phyloP scores from a whole-genome alignment of 2,797 vertebrate species.

The Chromobotia macracanthus region DNA sequence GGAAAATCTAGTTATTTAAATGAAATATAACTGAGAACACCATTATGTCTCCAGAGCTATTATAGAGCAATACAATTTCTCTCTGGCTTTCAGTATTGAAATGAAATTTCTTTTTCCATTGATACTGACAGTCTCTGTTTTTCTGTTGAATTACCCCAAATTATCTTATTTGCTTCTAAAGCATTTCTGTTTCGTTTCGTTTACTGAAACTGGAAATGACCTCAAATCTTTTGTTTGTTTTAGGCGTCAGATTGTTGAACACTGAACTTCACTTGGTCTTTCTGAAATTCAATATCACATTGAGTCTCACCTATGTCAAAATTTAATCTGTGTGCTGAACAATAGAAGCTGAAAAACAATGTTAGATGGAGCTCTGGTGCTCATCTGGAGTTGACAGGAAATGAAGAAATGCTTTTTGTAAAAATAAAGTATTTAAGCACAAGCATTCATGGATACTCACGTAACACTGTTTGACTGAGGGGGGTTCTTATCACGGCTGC shows the following conservation, averaged over 20 bases:
- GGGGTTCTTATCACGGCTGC: conserved; percentile 27
- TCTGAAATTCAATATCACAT: neutral
- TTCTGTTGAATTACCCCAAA: neutral
- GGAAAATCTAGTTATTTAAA: no score
- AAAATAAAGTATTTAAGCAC: neutral
- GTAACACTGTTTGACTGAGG: conserved; percentile 36
- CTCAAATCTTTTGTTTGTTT: neutral
- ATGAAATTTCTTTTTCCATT: neutral
- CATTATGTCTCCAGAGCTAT: no score
- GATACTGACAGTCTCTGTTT: neutral
- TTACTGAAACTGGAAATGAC: neutral
- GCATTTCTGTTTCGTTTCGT: neutral
- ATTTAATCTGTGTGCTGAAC: neutral
- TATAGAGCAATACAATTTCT: no score
- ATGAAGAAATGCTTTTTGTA: neutral
- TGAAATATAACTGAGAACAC: no score
- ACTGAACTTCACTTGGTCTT: neutral
- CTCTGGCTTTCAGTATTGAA: neutral
- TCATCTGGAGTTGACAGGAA: conserved; percentile 5
- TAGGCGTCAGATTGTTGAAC: neutral
- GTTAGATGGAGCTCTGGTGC: neutral
- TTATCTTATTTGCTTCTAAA: neutral
- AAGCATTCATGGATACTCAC: conserved; percentile 14
- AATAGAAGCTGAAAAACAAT: neutral
- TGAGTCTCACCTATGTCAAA: neutral